Evolutionary conservation across 2,797 vertebrate species (phyloP), one percentile per base, ranked within the genome.

Genomic region (Sarcophilus harrisii): DNA sequence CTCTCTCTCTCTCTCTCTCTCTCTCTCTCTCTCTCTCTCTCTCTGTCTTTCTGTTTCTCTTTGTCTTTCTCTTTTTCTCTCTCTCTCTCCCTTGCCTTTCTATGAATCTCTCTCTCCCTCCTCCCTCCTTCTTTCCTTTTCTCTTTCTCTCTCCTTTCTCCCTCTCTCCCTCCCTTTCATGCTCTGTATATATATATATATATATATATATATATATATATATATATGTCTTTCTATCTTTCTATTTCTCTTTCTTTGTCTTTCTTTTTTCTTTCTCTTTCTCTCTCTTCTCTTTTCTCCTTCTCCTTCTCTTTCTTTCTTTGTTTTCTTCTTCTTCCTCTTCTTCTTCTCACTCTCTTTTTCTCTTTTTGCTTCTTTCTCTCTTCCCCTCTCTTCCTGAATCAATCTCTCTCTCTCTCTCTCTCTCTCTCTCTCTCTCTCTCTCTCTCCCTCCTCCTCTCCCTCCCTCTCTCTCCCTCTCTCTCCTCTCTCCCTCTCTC

Each of bases 171-270:
- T 57, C 90, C 57, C 28, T 38, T 29, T 58, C 30, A 49, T 49
- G 49, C 49, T 49, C 2, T 49, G 49, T 49, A 49, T 49, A 49
- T 49, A 49, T 49, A 49, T 49, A 4, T 49, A 4, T 49, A 4
- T 49, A 4, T 49, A 4, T 49, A n/a, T n/a, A n/a, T 49, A 49
- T 49, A 49, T 49, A 49, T 49, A 49, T 49, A 4, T 49, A 4
- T 49, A 4, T 49, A 4, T 49, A 4, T 49, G 49, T 45, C 13
- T 55, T 49, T 60, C 93, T 59, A n/a, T 57, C 1, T 13, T 14
- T 91, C 58, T 96, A 30, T 58, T 13, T 28, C 45, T 57, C 91
- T 55, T 89, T 58, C 90, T 96, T 27, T 62, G n/a, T 55, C 87
- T 57, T 73, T 60, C 28, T 38, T 27, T 58, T 14, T 45, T 49